phyloP scores from a whole-genome alignment of 2,888 invertebrate species.

The Iselma pallidipennis region DNA sequence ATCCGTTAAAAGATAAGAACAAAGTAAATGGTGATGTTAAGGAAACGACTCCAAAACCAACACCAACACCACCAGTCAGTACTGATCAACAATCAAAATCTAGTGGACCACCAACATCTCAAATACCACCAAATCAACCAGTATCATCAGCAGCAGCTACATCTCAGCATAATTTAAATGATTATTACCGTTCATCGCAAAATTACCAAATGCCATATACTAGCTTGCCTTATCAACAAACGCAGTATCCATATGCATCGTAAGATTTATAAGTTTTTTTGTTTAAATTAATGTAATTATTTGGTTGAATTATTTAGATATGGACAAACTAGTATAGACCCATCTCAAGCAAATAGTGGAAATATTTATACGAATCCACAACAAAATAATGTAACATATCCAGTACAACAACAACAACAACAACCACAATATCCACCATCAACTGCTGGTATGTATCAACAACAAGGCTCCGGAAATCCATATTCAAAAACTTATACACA shows the following conservation, averaged over 20 bases:
- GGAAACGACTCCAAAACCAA: conserved; percentile 39
- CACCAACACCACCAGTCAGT: conserved; percentile 39
- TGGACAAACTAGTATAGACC: conserved; percentile 44
- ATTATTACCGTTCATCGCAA: conserved; percentile 44
- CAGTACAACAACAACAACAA: conserved; percentile 43
- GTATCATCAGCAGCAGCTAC: conserved; percentile 40
- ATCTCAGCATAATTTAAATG: conserved; percentile 38
- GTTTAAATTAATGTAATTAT: conserved; percentile 11
- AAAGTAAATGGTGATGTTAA: conserved; percentile 45
- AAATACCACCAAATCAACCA: conserved; percentile 31
- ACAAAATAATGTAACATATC: conserved; percentile 44
- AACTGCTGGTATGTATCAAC: conserved; percentile 34
- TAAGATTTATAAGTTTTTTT: too few relatives aligned
- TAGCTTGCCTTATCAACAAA: conserved; percentile 46
- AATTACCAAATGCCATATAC: conserved; percentile 45
- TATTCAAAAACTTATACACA: conserved; percentile 51
- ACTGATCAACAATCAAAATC: conserved; percentile 30
- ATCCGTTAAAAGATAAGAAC: conserved; percentile 59
- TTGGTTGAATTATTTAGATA: conserved; percentile 21
- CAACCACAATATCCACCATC: conserved; percentile 38
- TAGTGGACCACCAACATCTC: conserved; percentile 38
- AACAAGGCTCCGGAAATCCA: conserved; percentile 46
- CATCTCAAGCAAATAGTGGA: conserved; percentile 45
- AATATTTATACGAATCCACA: conserved; percentile 46
- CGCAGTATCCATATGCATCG: conserved; percentile 43